phyloP scores from a whole-genome alignment of 2,888 invertebrate genomes.

The Acleris holmiana region DNA sequence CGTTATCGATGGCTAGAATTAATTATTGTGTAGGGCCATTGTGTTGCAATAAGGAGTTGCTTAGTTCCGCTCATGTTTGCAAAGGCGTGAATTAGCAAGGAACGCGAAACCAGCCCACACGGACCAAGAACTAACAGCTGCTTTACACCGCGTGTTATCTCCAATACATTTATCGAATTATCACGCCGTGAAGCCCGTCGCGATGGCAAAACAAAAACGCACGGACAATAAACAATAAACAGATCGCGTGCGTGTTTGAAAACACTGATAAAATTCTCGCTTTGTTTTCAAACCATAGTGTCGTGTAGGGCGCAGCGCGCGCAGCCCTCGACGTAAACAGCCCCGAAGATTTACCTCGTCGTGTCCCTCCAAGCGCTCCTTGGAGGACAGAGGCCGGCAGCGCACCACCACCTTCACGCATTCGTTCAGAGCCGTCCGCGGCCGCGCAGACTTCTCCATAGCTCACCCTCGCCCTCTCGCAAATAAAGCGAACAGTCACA shows the following conservation, averaged over 20 bases:
- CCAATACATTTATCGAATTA: neutral
- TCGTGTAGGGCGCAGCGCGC: conserved; percentile 26
- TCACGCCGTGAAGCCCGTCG: neutral
- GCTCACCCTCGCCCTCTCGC: conserved; percentile 57
- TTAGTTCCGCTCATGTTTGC: conserved; percentile 24
- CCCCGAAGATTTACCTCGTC: conserved; percentile 76
- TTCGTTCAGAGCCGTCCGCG: conserved; percentile 87
- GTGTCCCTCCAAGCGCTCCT: conserved; percentile 91
- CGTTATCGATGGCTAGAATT: conserved; percentile 18
- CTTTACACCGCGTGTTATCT: neutral
- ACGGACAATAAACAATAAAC: conserved; percentile 18
- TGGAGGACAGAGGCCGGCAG: conserved; percentile 96
- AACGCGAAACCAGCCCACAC: conserved; percentile 39
- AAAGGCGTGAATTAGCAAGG: conserved; percentile 47
- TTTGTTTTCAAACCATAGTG: conserved; percentile 17
- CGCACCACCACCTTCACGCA: conserved; percentile 98
- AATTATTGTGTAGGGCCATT: conserved; percentile 40
- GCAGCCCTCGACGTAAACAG: conserved; percentile 51
- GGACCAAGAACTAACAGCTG: conserved; percentile 17
- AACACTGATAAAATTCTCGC: conserved; percentile 19
- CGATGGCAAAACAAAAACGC: conserved; percentile 1
- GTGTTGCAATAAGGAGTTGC: conserved; percentile 42
- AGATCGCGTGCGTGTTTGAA: conserved; percentile 29
- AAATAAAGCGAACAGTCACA: conserved; percentile 68
- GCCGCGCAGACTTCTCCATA: conserved; percentile 81